Base-by-base conservation (phyloP, 1,140 invertebrate genomes). In the Neodiprion lecontei region DNA sequence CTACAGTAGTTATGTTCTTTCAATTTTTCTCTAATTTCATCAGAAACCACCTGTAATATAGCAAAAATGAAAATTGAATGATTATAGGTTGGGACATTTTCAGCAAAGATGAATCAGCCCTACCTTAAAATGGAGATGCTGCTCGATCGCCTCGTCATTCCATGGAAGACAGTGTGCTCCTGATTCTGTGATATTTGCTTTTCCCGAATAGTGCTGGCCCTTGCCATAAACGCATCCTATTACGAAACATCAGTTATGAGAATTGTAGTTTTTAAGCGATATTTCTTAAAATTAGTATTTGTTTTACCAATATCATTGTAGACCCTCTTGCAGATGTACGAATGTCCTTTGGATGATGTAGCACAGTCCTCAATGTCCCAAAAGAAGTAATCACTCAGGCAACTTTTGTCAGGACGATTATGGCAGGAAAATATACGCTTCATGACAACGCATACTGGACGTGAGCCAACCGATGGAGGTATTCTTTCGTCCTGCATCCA, bases 1-100 rank as follows among this genome's bases (percentile, higher is more conserved):
- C 91, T 85, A 76, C 91, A 92, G 76, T 88, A 89, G 79, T 91
- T 91, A 73, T 91, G 90, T 0, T 74, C 79, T 72, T 80, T 80
- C 65, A 91, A 79, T 77, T 84, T 84, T 4, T 84, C 76, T 61
- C 82, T 83, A 4, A 69, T 23, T 21, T 23, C 21, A 11, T 11
- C 11, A 21, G 67, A 69, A 61, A 61, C 53, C 53, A 61, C 53
- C 53, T 61, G 53, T 61, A 17, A 9, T 61, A 9, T 5, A 61
- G 11, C 53, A 17, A 61, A 9, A 12, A 40, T 40, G 28, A 61
- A 61, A 61, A 17, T 61, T 61, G n/a, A 5, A 3, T 40, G 2
- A 40, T 5, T 40, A 40, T 40, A 40, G 28, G 28, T 5, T 40
- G 28, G 28, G 28, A 3, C 28, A 40, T 40, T 40, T 40, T 40